Base-by-base conservation (phyloP, 2,797 vertebrate genomes). In the Acomys russatus region DNA sequence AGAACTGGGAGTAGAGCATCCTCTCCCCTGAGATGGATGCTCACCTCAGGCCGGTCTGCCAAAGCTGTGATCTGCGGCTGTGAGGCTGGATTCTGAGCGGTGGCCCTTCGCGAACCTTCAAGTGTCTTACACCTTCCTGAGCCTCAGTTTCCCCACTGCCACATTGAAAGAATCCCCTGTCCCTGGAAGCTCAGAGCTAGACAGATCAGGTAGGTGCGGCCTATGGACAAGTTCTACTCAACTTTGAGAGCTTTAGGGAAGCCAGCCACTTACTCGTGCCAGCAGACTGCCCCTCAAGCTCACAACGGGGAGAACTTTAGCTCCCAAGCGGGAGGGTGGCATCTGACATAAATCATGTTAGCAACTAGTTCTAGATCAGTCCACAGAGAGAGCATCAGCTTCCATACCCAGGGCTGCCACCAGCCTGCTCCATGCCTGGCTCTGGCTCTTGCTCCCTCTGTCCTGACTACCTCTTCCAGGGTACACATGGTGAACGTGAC, bases 191-290 rank as follows among this genome's bases (percentile, higher is more conserved):
- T 51, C 59, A 28, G 66, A 28, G 22, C 33, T 6, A 1, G 68
- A 11, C 0, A 1, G 59, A 23, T 56, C 11, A 8, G 17, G 17
- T 0, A 0, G 22, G 2, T 2, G 20, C 1, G 0, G 28, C 17
- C 54, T 9, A 2, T 0, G 6, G 20, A 25, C 6, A 17, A 44
- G 35, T 10, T 23, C 23, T 14, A 3, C 6, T 35, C n/a, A 1
- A 8, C 56, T 28, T 1, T 5, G 7, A 22, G 77, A 33, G 44
- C 71, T 6, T 0, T 15, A 2, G 1, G 38, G 59, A 6, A 12
- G n/a, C 80, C 76, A 38, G 0, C 10, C 1, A 17, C 11, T 56
- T 38, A 2, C 0, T 4, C 0, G 2, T 0, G 8, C 1, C 6
- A 4, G 18, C 64, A 5, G 1, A 22, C 2, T 5, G 15, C 28